These are phyloP conservation scores for Acanthis flammea DNA, from an alignment of 2,797 vertebrate genomes.

Conservation along the genomic window DNA sequence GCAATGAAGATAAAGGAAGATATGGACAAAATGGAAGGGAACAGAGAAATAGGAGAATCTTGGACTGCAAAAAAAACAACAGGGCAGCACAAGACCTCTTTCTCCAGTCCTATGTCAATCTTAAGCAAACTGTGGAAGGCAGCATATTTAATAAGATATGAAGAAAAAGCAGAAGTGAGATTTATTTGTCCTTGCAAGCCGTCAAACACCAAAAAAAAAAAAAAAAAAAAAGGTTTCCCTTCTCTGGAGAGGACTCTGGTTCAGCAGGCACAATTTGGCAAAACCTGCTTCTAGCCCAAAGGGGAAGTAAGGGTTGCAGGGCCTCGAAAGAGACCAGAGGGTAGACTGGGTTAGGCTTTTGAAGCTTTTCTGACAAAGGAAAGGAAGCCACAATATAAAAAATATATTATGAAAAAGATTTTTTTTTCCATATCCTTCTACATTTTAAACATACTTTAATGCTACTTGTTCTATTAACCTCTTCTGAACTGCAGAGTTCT, in stretches of 20 bases:
- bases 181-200: not conserved
- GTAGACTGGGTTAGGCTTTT: not conserved
- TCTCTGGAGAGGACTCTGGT: not conserved
- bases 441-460: not conserved
- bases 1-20: not conserved
- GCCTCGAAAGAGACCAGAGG: not conserved
- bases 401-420: not conserved
- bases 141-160: not conserved
- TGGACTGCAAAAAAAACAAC: not conserved
- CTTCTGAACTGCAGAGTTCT: not conserved
- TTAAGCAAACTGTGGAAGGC: not conserved
- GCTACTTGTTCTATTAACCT: conserved; percentile 13
- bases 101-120: not conserved
- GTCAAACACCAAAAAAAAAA: not conserved
- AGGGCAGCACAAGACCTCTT: not conserved
- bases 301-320: not conserved
- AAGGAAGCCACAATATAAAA: not conserved
- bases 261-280: not conserved
- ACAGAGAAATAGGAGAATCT: not conserved
- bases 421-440: not conserved
- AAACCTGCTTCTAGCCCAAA: not conserved
- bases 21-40: not conserved
- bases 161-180: not conserved
- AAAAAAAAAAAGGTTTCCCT: not conserved
- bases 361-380: not conserved